Evolutionary conservation across 2,888 invertebrate genomes (phyloP).

Genomic region (Leptopilina drosophilae): DNA sequence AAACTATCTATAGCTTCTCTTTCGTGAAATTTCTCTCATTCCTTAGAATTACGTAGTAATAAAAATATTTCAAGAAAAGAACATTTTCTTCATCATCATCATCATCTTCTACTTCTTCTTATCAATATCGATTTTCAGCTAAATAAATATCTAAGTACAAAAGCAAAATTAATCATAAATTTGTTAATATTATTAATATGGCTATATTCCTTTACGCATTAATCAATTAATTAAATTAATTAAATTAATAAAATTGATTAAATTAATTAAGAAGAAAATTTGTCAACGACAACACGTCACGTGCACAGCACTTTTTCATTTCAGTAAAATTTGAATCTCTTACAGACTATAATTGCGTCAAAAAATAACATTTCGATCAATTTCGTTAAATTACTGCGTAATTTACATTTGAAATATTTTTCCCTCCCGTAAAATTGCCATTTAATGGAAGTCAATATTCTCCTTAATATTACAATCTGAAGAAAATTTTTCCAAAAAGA

Average conservation of each 20-base stretch:
- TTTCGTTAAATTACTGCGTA: no score
- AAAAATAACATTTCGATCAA: no score
- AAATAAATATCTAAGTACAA: slow-evolving; percentile 74
- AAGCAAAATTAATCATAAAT: slow-evolving; percentile 60
- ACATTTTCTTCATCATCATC: no score
- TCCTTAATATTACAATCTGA: no score
- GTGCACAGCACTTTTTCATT: not conserved
- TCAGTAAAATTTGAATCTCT: no score
- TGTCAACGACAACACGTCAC: not conserved
- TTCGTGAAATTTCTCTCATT: slow-evolving; percentile 24
- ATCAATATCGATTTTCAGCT: slow-evolving; percentile 43
- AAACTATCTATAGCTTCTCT: slow-evolving; percentile 18
- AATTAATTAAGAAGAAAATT: not conserved
- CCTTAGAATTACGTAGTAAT: not conserved
- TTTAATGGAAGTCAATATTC: no score
- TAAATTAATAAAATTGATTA: no score
- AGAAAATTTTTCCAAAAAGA: no score
- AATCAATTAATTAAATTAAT: no score
- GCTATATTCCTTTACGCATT: slow-evolving; percentile 30
- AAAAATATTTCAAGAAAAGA: slow-evolving; percentile 8
- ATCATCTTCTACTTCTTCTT: not conserved
- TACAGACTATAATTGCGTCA: no score
- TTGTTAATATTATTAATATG: slow-evolving; percentile 51
- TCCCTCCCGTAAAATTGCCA: no score
- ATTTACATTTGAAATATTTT: no score